phyloP scores from a whole-genome alignment of 2,113 vertebrate genomes.

The Nesogale talazaci region DNA sequence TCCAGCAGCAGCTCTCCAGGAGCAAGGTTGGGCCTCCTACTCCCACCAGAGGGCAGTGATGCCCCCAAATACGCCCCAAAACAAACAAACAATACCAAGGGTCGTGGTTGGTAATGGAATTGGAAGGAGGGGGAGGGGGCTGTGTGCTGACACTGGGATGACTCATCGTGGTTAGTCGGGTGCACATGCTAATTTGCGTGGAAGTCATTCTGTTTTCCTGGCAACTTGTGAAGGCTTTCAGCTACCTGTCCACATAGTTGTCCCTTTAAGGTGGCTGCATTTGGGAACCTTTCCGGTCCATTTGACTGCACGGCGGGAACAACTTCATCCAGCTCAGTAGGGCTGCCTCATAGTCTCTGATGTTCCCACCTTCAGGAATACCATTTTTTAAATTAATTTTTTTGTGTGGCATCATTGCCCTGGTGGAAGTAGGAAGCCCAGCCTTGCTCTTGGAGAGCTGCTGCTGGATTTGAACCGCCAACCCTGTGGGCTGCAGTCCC shows the following conservation, averaged over 20 bases:
- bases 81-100: no score
- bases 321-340: background rate
- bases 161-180: background rate
- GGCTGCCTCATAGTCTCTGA: background rate
- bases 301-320: background rate
- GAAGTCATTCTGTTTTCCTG: background rate
- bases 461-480: no score
- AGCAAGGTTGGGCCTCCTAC: no score
- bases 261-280: background rate
- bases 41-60: no score
- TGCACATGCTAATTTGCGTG: background rate
- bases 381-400: no score
- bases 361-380: background rate
- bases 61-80: no score
- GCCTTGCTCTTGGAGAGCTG: no score
- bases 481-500: no score
- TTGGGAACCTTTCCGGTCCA: background rate
- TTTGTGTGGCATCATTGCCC: no score
- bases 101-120: background rate
- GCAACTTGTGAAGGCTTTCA: background rate
- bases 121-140: background rate
- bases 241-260: background rate
- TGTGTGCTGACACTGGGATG: background rate
- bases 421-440: no score
- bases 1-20: no score